phyloP scores from a whole-genome alignment of 2,113 vertebrate species.

The Onychostruthus taczanowskii region DNA sequence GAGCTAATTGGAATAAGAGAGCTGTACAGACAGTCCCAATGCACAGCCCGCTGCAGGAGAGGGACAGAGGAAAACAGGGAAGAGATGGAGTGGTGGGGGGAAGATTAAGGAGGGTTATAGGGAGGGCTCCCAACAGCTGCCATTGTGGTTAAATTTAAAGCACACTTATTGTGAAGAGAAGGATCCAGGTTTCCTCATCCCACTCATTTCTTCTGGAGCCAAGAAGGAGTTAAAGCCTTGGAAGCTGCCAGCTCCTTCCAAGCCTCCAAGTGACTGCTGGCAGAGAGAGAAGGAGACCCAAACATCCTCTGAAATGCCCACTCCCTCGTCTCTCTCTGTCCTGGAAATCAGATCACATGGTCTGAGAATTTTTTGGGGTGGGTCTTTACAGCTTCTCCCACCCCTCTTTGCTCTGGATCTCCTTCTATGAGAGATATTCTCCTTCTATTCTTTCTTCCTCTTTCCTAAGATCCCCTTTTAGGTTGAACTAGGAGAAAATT shows the following conservation, averaged over 20 bases:
- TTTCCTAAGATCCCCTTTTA: neutral
- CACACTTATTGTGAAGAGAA: neutral
- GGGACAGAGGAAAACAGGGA: neutral
- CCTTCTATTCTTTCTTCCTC: too few species aligned
- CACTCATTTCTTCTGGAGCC: neutral
- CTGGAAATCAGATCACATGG: neutral
- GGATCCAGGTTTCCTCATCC: neutral
- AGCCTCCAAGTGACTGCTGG: neutral
- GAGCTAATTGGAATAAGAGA: conserved; percentile 34
- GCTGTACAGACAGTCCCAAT: neutral
- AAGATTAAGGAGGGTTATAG: neutral
- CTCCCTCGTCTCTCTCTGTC: neutral
- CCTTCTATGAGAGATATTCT: neutral
- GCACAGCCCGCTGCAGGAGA: neutral
- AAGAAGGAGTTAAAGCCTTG: neutral
- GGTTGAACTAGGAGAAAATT: neutral
- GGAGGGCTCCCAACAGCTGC: neutral
- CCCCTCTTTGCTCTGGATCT: neutral
- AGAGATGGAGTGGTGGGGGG: accelerated
- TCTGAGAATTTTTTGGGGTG: neutral
- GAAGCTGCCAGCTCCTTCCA: neutral
- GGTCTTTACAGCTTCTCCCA: neutral
- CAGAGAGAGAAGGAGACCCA: neutral
- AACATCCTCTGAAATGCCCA: neutral
- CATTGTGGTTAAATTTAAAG: neutral